Conservation (phyloP, 1,140 invertebrate species). For the Homalodisca vitripennis region DNA sequence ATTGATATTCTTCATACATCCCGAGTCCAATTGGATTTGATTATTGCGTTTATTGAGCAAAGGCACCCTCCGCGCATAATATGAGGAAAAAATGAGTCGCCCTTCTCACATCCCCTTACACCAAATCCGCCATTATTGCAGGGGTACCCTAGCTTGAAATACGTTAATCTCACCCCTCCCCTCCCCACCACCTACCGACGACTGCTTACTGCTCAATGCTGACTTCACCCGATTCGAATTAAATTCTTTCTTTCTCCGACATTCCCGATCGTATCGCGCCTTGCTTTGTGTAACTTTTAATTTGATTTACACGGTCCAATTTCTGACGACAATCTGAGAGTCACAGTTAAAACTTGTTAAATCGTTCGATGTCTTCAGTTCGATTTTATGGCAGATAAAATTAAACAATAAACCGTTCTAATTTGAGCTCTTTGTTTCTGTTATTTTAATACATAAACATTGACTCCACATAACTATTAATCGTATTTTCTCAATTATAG, state of each 20-base stretch:
- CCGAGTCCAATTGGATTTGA: conserved; percentile 19
- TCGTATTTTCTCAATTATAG: no score
- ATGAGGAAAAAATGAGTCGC: conserved; percentile 23
- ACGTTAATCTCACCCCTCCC: conserved; percentile 20
- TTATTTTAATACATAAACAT: no score
- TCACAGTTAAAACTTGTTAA: no score
- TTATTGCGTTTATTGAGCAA: conserved; percentile 24
- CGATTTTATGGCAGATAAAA: no score
- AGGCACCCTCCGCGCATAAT: conserved; percentile 28
- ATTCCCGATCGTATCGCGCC: conserved; percentile 19
- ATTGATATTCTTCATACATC: not conserved
- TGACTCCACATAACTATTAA: no score
- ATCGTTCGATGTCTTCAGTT: no score
- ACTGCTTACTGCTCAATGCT: not conserved
- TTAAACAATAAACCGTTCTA: no score
- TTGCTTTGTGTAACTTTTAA: conserved; percentile 24
- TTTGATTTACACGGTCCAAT: conserved; percentile 17
- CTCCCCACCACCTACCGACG: not conserved
- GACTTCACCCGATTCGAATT: conserved; percentile 27
- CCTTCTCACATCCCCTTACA: not conserved
- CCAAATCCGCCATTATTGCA: conserved; percentile 27
- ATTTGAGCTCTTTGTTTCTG: no score
- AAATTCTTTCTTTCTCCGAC: conserved; percentile 28
- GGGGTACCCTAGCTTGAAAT: conserved; percentile 19
- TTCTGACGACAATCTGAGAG: not conserved